Percentiles rank a stretch among this genome's conserved stretches.
Conservation (phyloP, 2,797 vertebrate species). For the Scleropages formosus region DNA sequence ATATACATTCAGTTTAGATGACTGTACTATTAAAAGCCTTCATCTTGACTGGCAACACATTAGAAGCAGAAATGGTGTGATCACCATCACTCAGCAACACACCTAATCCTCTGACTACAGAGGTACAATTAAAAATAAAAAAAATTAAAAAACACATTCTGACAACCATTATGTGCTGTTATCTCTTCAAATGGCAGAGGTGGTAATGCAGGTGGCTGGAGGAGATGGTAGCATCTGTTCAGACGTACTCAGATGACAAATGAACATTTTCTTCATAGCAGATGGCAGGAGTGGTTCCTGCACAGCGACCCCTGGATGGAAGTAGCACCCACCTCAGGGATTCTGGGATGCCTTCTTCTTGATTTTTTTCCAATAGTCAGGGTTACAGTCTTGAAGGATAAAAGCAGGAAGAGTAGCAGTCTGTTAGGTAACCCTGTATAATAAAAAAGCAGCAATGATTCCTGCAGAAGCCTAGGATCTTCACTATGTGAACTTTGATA, state of each 20-base stretch:
- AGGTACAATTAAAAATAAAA: neutral
- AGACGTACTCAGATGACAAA: neutral
- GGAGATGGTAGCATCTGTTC: neutral
- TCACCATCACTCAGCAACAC: neutral
- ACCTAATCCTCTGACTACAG: neutral
- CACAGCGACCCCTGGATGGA: neutral
- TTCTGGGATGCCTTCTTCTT: slow-evolving; percentile 50
- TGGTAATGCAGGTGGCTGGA: neutral
- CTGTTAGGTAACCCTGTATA: neutral
- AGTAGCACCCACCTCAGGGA: slow-evolving; percentile 38
- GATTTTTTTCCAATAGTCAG: slow-evolving; percentile 55
- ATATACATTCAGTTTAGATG: slow-evolving; percentile 38
- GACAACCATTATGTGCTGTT: neutral
- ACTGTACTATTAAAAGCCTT: neutral
- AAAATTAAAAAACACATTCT: neutral
- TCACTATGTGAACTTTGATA: too few relatives aligned
- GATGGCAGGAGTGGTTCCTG: neutral
- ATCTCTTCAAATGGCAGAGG: neutral
- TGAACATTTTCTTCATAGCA: neutral
- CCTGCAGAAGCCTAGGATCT: too few relatives aligned
- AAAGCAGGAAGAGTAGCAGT: slow-evolving; percentile 29
- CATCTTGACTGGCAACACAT: neutral
- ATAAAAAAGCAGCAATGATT: too few relatives aligned
- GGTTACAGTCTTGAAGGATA: slow-evolving; percentile 57
- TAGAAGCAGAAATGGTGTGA: neutral